These are phyloP conservation scores for Chelidonichthys spinosus DNA, from an alignment of 2,797 vertebrate genomes.

Conservation along the genomic window DNA sequence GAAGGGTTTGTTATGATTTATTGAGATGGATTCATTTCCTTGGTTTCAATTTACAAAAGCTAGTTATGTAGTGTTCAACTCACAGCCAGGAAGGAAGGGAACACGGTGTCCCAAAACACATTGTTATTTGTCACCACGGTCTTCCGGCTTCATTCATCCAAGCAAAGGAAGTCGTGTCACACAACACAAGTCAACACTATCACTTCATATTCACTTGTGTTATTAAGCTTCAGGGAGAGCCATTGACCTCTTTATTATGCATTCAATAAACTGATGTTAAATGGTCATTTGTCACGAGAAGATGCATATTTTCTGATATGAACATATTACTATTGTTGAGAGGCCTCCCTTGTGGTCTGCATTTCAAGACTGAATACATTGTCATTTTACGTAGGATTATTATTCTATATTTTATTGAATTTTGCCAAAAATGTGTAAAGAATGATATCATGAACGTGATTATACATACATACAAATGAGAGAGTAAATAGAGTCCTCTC, in stretches of 20 bases:
- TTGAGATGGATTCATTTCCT: slow-evolving; percentile 49
- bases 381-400: background rate
- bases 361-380: too few relatives aligned
- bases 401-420: background rate
- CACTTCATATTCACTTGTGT: background rate
- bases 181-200: slow-evolving; percentile 8
- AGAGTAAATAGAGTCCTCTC: background rate
- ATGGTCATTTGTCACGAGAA: background rate
- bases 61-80: slow-evolving; percentile 19
- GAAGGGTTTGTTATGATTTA: slow-evolving; percentile 43
- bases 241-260: background rate
- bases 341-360: too few relatives aligned
- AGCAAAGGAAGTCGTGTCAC: slow-evolving; percentile 16
- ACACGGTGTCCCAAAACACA: slow-evolving; percentile 68
- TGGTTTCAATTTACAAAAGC: slow-evolving; percentile 19
- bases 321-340: background rate
- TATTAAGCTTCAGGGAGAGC: slow-evolving; percentile 3
- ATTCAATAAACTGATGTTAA: background rate
- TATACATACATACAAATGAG: background rate
- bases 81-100: slow-evolving; percentile 52
- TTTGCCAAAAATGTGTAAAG: background rate
- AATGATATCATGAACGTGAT: background rate
- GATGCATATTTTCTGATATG: background rate
- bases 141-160: slow-evolving; percentile 38
- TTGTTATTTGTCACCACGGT: slow-evolving; percentile 49